Base-by-base conservation (phyloP, 2,888 invertebrate genomes). In the Brenthis hecate region DNA sequence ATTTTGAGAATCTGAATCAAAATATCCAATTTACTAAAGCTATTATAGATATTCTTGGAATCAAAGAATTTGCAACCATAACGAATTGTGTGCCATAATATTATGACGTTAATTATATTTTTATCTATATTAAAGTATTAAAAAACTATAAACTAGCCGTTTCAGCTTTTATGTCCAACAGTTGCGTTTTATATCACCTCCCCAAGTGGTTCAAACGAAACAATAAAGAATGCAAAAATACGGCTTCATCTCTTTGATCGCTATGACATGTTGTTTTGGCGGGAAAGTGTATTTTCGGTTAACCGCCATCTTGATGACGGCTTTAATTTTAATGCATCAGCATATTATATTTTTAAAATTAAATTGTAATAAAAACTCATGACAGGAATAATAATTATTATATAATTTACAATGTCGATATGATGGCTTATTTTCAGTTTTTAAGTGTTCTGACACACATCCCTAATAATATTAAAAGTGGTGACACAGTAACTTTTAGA, bases 221-320 rank as follows among this genome's bases (percentile, higher is more conserved):
- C 80, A 76, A 79, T 81, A 76, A 80, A 77, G 73, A 66, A 11
- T 50, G 28, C 58, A 67, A 72, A 76, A 74, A 58, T 68, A 65
- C 61, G 56, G 16, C 62, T 50, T 61, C 57, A 53, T 64, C 75
- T 73, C 81, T 86, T 85, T 85, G 85, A 85, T 85, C 84, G 76
- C 66, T 50, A 69, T 76, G 80, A 80, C 81, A 80, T 48, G 81
- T 83, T 86, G 78, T 85, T 86, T 86, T 84, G 80, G 81, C 81
- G 79, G 81, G 75, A 80, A 77, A 78, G 74, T 69, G 72, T 77
- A 78, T 79, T 81, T 80, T 78, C 68, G 66, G 56, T 48, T 69
- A 66, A 56, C 67, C 67, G 66, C 67, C 54, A 68, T 70, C 60
- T 71, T 66, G 55, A n/a, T 61, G 63, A 66, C 68, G 62, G 65